These are phyloP conservation scores for Elysia crispata DNA, from an alignment of 2,888 invertebrate genomes.

Conservation along the genomic window DNA sequence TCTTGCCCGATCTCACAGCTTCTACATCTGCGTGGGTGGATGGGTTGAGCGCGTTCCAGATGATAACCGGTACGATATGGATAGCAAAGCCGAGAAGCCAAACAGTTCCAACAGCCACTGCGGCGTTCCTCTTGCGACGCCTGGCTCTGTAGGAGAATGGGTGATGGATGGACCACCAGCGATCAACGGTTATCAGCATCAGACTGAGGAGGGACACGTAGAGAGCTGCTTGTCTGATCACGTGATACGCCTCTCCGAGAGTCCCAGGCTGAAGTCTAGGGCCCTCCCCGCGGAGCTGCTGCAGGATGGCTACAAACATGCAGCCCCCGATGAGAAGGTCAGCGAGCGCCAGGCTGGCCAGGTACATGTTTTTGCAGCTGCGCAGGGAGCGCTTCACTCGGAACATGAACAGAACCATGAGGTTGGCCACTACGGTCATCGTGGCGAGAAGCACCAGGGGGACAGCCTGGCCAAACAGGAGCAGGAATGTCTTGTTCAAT, in stretches of 20 bases:
- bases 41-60: constrained; percentile 57
- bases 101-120: constrained; percentile 55
- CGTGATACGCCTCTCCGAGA: constrained; percentile 22
- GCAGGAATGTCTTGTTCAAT: constrained; percentile 39
- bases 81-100: constrained; percentile 65
- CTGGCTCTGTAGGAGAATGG: constrained; percentile 69
- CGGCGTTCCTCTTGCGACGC: constrained; percentile 61
- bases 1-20: too few relatives aligned
- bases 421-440: constrained; percentile 64
- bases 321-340: constrained; percentile 66
- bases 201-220: constrained; percentile 68
- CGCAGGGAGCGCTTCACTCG: constrained; percentile 58
- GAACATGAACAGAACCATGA: constrained; percentile 65
- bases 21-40: neutral
- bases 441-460: constrained; percentile 61
- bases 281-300: constrained; percentile 53
- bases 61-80: constrained; percentile 61
- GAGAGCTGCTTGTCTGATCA: constrained; percentile 58
- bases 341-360: constrained; percentile 67
- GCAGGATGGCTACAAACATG: constrained; percentile 63
- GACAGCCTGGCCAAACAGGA: constrained; percentile 51
- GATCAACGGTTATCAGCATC: constrained; percentile 66
- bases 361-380: constrained; percentile 67
- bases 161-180: constrained; percentile 70
- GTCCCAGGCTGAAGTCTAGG: constrained; percentile 29